These are phyloP conservation scores for Gari tellinella DNA, from an alignment of 2,888 invertebrate genomes.

Conservation along the genomic window DNA sequence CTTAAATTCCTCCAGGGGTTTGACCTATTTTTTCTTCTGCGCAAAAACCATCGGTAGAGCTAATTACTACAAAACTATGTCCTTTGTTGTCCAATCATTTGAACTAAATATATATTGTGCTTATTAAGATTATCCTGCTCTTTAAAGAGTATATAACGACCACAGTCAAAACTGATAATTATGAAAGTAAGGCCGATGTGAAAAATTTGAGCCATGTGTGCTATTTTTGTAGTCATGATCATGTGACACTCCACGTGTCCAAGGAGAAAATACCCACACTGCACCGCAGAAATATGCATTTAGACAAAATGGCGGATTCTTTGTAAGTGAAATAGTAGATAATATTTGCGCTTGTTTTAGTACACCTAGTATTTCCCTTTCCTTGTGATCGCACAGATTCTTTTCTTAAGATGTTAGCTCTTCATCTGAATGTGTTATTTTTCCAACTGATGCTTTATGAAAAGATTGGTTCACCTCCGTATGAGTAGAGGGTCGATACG, in stretches of 20 bases:
- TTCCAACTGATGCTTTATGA: constrained; percentile 26
- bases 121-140: too few species aligned
- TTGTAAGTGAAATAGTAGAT: constrained; percentile 71
- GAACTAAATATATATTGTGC: too few species aligned
- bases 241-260: constrained; percentile 66
- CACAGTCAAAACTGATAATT: too few species aligned
- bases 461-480: constrained; percentile 43
- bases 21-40: too few species aligned
- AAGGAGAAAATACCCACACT: constrained; percentile 60
- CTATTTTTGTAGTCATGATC: constrained; percentile 14
- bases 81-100: too few species aligned
- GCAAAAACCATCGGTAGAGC: too few species aligned
- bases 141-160: too few species aligned
- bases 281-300: constrained; percentile 58
- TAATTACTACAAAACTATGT: too few species aligned
- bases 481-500: constrained; percentile 33
- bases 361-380: constrained; percentile 37
- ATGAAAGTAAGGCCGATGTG: too few species aligned
- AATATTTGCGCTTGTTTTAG: constrained; percentile 64
- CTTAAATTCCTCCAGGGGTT: too few species aligned
- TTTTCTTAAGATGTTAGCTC: constrained; percentile 52
- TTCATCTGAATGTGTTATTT: constrained; percentile 54
- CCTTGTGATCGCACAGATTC: constrained; percentile 33
- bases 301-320: constrained; percentile 78
- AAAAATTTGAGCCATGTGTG: too few species aligned